phyloP scores from a whole-genome alignment of 2,888 invertebrate genomes.

The Rotaria macrura region DNA sequence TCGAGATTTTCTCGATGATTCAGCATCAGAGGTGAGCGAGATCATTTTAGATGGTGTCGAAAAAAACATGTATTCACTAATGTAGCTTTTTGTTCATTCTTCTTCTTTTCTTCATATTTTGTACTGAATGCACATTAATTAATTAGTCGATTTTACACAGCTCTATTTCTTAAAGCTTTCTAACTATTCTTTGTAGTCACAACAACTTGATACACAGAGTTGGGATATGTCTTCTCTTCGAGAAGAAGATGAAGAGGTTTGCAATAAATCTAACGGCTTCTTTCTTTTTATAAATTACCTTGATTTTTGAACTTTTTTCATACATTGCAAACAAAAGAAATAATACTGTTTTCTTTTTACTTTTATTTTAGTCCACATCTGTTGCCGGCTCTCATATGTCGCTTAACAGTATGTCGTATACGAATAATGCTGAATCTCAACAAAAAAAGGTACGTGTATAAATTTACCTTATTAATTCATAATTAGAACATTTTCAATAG shows the following conservation, averaged over 20 bases:
- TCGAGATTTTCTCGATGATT: constrained; percentile 19
- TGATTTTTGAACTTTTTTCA: background rate
- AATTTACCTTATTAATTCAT: background rate
- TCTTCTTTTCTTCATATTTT: background rate
- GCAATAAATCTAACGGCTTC: background rate
- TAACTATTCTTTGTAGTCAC: background rate
- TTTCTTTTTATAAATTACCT: background rate
- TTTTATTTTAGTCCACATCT: background rate
- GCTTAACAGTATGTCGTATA: background rate
- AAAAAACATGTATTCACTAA: background rate
- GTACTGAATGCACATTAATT: background rate
- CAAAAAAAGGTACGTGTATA: background rate
- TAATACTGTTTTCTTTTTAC: too few relatives aligned
- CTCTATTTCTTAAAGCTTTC: background rate
- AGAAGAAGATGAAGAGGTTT: background rate
- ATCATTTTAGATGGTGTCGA: background rate
- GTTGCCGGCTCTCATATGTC: background rate
- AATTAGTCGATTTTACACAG: background rate
- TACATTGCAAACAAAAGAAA: background rate
- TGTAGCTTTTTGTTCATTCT: background rate
- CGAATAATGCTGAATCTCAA: background rate
- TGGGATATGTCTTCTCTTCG: background rate
- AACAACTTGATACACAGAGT: background rate
- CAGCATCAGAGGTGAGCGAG: constrained; percentile 10
- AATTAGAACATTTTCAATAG: background rate